These are phyloP conservation scores for Drosophila baimaii DNA, from an alignment of 1,140 invertebrate genomes.

Conservation along the genomic window DNA sequence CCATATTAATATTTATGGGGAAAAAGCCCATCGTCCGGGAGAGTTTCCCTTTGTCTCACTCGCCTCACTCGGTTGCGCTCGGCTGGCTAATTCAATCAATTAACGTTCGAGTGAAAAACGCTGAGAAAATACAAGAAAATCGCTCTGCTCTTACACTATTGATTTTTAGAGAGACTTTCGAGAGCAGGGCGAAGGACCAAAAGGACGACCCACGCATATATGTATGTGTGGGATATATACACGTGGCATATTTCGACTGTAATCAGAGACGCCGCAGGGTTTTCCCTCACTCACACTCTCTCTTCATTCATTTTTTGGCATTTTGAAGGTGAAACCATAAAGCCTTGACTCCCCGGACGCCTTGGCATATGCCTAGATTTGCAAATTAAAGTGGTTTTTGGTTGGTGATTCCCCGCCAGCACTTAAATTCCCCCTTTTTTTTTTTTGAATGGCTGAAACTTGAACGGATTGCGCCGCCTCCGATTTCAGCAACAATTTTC, in stretches of 20 bases:
- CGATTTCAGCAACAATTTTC: constrained; percentile 33
- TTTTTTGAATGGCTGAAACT: constrained; percentile 34
- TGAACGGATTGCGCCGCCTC: constrained; percentile 36
- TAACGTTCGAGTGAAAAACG: constrained; percentile 41
- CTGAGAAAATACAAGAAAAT: constrained; percentile 29
- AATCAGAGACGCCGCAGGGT: constrained; percentile 63
- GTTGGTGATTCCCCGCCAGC: constrained; percentile 1
- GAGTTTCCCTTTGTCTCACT: constrained; percentile 54
- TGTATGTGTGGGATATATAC: constrained; percentile 14
- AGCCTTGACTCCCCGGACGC: constrained; percentile 20
- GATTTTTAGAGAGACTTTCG: constrained; percentile 61
- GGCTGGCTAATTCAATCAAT: constrained; percentile 68
- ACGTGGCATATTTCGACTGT: constrained; percentile 50
- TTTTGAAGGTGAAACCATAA: constrained; percentile 66
- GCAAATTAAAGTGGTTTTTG: constrained; percentile 54
- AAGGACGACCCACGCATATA: constrained; percentile 11
- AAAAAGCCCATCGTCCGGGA: constrained; percentile 13
- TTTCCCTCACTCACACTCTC: constrained; percentile 17
- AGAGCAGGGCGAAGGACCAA: neutral
- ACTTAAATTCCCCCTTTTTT: constrained; percentile 32
- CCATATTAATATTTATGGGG: constrained; percentile 70
- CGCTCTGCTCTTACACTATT: constrained; percentile 49
- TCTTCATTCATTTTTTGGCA: constrained; percentile 16
- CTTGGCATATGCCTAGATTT: constrained; percentile 64
- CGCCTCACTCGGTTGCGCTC: constrained; percentile 28